These are phyloP conservation scores for Nowickia ferox DNA, from an alignment of 2,888 invertebrate genomes.

Conservation along the genomic window DNA sequence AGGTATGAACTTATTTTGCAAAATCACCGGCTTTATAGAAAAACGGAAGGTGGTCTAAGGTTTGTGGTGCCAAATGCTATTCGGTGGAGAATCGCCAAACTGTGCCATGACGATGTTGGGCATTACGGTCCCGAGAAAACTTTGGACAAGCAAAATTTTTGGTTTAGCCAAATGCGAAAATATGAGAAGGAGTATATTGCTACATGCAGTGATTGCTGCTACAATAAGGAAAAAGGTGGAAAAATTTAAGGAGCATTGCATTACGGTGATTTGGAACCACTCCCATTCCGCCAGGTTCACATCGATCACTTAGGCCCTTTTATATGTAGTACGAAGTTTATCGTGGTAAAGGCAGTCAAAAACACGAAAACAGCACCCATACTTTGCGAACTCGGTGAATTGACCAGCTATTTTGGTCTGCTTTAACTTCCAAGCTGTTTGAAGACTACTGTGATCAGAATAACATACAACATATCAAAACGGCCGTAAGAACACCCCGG, in stretches of 20 bases:
- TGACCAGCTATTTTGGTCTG: neutral
- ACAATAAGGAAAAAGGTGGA: neutral
- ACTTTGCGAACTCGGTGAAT: neutral
- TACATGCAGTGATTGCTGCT: neutral
- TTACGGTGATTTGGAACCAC: neutral
- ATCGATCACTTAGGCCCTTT: neutral
- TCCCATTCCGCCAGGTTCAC: neutral
- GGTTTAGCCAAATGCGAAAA: no score
- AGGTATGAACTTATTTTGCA: neutral
- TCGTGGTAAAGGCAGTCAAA: neutral
- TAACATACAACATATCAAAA: conserved; percentile 1
- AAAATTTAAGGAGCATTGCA: neutral
- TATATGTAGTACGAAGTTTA: neutral
- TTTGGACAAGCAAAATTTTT: no score
- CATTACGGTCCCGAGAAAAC: no score
- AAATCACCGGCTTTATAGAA: neutral
- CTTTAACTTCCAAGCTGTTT: conserved; percentile 67
- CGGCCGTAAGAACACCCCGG: no score
- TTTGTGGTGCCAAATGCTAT: no score
- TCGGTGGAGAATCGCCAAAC: no score
- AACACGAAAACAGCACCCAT: neutral
- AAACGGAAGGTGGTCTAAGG: neutral
- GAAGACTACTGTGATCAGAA: conserved; percentile 58
- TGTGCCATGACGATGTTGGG: no score
- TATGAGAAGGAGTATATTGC: no score